Evolutionary conservation across 2,113 vertebrate genomes (phyloP).

Genomic region (Clarias macrocephalus): DNA sequence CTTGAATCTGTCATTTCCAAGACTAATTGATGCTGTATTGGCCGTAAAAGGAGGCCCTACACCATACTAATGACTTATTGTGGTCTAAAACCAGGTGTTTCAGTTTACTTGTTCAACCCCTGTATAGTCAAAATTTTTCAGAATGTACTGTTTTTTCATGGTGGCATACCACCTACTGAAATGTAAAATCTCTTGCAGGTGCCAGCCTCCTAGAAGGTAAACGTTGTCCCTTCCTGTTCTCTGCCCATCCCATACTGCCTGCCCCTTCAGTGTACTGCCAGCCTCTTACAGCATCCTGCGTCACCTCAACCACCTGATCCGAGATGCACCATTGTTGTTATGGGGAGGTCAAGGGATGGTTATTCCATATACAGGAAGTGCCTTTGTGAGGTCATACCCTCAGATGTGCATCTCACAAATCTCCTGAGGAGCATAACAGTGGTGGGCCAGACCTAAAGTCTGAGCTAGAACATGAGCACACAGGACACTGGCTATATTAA

Average conservation of each 20-base stretch:
- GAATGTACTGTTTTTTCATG: neutral
- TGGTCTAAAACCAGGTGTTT: too few relatives aligned
- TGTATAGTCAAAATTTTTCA: neutral
- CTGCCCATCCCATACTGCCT: slow-evolving; percentile 56
- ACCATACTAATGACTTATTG: too few relatives aligned
- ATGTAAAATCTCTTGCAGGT: slow-evolving; percentile 59
- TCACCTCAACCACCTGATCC: slow-evolving; percentile 58
- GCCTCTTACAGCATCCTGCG: slow-evolving; percentile 58
- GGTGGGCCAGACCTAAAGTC: slow-evolving; percentile 62
- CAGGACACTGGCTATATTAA: slow-evolving; percentile 32
- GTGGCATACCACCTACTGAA: neutral
- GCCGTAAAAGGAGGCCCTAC: too few relatives aligned
- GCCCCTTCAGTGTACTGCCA: slow-evolving; percentile 58
- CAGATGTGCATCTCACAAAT: slow-evolving; percentile 59
- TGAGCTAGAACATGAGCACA: slow-evolving; percentile 53
- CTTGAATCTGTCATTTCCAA: too few relatives aligned
- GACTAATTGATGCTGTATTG: too few relatives aligned
- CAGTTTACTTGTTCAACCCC: too few relatives aligned
- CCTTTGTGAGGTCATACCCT: slow-evolving; percentile 61
- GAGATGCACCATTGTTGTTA: slow-evolving; percentile 61
- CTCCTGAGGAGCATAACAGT: slow-evolving; percentile 71
- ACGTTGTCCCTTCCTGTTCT: slow-evolving; percentile 53
- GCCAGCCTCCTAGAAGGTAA: slow-evolving; percentile 78
- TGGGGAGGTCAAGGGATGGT: slow-evolving; percentile 46
- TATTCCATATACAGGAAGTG: slow-evolving; percentile 60